Conservation (phyloP, 2,888 invertebrate genomes). For the Himalopsyche tibetana region DNA sequence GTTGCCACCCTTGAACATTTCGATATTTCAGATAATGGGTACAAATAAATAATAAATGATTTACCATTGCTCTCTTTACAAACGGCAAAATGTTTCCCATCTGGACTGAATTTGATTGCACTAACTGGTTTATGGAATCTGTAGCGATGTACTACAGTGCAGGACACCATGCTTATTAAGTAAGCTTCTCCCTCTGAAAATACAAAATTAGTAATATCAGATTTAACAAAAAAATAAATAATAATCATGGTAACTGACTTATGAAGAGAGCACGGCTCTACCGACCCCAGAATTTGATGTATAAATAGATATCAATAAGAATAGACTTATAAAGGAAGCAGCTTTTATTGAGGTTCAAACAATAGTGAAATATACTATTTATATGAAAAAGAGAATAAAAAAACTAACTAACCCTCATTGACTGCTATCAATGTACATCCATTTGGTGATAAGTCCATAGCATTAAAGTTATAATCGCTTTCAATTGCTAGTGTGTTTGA, state of each 20-base stretch:
- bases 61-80: conserved; percentile 89
- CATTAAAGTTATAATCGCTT: conserved; percentile 89
- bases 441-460: conserved; percentile 91
- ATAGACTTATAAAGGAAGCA: too few relatives aligned
- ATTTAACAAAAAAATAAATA: not conserved
- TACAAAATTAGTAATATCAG: not conserved
- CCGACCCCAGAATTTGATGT: too few relatives aligned
- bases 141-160: conserved; percentile 88
- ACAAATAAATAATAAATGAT: conserved; percentile 45
- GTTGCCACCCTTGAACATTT: too few relatives aligned
- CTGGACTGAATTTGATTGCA: conserved; percentile 92
- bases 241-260: too few relatives aligned
- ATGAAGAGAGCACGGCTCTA: too few relatives aligned
- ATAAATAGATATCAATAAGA: too few relatives aligned
- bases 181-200: conserved; percentile 85
- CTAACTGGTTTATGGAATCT: conserved; percentile 87
- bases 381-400: not conserved
- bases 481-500: conserved; percentile 92
- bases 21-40: not conserved
- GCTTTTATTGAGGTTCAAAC: too few relatives aligned
- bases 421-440: conserved; percentile 90
- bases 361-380: not conserved
- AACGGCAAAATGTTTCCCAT: conserved; percentile 94
- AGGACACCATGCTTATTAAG: conserved; percentile 90
- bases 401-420: conserved; percentile 84